These are phyloP conservation scores for Seira ritae DNA, from an alignment of 2,888 invertebrate genomes.

Conservation along the genomic window DNA sequence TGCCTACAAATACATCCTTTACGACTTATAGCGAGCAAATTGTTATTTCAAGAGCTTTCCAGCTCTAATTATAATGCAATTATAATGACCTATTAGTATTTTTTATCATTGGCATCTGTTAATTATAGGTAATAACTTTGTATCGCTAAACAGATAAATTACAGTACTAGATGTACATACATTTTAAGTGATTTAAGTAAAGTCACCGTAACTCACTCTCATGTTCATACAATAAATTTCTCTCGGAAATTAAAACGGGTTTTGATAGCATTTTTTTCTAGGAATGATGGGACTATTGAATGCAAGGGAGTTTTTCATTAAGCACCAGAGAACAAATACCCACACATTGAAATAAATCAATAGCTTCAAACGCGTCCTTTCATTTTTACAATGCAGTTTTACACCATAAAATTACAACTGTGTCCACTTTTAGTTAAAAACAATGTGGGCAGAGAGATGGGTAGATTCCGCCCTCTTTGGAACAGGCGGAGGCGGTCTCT, in stretches of 20 bases:
- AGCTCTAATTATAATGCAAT: no score
- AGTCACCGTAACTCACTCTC: conserved; percentile 24
- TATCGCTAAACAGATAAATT: background rate
- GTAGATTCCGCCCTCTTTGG: conserved; percentile 72
- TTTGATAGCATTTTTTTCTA: background rate
- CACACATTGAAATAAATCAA: conserved; percentile 27
- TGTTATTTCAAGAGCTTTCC: no score
- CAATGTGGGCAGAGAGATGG: conserved; percentile 72
- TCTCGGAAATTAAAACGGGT: background rate
- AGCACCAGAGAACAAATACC: conserved; percentile 62
- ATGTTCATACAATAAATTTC: conserved; percentile 8
- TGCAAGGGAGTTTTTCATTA: conserved; percentile 47
- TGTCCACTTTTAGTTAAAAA: conserved; percentile 65
- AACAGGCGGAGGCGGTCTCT: conserved; percentile 72
- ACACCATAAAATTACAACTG: background rate
- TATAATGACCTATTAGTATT: no score
- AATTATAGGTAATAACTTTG: background rate
- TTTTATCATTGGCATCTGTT: background rate
- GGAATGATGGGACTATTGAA: conserved; percentile 41
- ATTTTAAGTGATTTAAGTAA: conserved; percentile 13
- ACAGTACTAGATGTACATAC: background rate
- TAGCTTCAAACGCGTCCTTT: conserved; percentile 11
- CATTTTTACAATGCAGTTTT: background rate
- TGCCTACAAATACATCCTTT: no score
- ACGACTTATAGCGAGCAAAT: no score